Conservation (phyloP, 2,888 invertebrate species). For the Pandemis cinnamomeana region DNA sequence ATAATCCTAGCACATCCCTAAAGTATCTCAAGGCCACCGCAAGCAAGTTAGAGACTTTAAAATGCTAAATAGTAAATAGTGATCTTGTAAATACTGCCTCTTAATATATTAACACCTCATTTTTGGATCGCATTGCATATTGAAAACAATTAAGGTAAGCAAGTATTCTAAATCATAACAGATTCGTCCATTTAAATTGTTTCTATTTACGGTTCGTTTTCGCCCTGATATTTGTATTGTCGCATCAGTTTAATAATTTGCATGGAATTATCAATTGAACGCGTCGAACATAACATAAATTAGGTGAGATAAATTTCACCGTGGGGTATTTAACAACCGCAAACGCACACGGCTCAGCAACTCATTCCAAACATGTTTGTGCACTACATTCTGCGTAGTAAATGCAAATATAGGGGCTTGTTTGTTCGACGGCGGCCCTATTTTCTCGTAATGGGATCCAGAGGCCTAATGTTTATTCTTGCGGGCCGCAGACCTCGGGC, state of each 20-base stretch:
- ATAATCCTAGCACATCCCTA: neutral
- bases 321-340: neutral
- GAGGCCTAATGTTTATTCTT: constrained; percentile 75
- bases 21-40: neutral
- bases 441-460: constrained; percentile 61
- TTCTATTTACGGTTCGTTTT: too few species aligned
- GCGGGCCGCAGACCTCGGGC: constrained; percentile 59
- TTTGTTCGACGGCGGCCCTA: constrained; percentile 56
- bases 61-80: neutral
- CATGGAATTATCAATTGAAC: neutral
- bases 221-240: too few species aligned
- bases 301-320: neutral
- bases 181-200: too few species aligned
- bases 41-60: neutral
- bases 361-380: constrained; percentile 44
- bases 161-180: neutral
- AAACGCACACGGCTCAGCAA: constrained; percentile 4
- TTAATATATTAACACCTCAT: neutral
- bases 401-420: constrained; percentile 55
- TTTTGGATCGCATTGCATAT: neutral
- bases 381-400: constrained; percentile 39
- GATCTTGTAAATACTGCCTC: neutral
- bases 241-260: neutral
- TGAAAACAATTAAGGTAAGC: neutral
- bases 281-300: neutral